phyloP scores from a whole-genome alignment of 2,797 vertebrate species.

The Jordanella pulchra region DNA sequence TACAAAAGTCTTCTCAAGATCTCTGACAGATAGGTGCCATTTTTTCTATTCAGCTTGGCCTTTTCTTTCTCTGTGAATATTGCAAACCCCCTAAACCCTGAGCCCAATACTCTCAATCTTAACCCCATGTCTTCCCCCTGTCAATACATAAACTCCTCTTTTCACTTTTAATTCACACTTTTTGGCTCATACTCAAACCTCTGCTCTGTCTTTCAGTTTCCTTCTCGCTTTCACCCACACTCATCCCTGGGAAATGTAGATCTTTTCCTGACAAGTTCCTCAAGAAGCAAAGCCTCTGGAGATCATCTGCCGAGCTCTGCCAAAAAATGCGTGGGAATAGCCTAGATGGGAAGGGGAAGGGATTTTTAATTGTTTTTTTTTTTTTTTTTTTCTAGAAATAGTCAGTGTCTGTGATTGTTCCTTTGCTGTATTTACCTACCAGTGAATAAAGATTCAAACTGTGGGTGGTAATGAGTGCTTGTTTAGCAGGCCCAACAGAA shows the following conservation, averaged over 20 bases:
- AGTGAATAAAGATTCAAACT: constrained; percentile 59
- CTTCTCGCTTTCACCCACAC: constrained; percentile 81
- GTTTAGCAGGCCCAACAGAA: constrained; percentile 43
- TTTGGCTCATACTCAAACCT: constrained; percentile 73
- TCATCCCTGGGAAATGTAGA: constrained; percentile 94
- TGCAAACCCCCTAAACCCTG: constrained; percentile 68
- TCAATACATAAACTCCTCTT: constrained; percentile 76
- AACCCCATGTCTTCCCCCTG: constrained; percentile 71
- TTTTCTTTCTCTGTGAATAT: constrained; percentile 71
- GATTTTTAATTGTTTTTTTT: constrained; percentile 86
- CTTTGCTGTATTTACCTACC: constrained; percentile 76
- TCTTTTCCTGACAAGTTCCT: constrained; percentile 98
- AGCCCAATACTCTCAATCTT: constrained; percentile 73
- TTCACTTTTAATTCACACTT: constrained; percentile 73
- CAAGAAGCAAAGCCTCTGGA: constrained; percentile 94
- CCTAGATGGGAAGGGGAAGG: constrained; percentile 89
- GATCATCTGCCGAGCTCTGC: constrained; percentile 91
- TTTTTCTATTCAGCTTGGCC: constrained; percentile 70
- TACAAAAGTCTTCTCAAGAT: constrained; percentile 74
- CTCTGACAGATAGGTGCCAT: constrained; percentile 74
- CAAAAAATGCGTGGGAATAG: constrained; percentile 99
- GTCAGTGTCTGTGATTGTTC: constrained; percentile 82
- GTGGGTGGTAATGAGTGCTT: constrained; percentile 68
- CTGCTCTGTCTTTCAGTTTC: constrained; percentile 74
- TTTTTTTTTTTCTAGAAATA: constrained; percentile 78